phyloP scores from a whole-genome alignment of 1,140 invertebrate species.

The Anastrepha obliqua region DNA sequence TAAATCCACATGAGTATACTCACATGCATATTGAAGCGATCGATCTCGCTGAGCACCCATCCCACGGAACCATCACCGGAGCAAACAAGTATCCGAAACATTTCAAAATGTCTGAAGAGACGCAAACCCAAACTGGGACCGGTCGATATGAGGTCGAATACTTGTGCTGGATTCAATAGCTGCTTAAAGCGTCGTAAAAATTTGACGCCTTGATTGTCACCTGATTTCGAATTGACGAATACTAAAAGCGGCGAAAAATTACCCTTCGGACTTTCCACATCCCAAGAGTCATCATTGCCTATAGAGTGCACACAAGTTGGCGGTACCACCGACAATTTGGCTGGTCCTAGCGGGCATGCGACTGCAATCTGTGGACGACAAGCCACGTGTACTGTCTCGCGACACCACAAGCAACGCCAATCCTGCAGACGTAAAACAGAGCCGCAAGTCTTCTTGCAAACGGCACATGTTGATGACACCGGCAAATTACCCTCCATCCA shows the following conservation, averaged over 20 bases:
- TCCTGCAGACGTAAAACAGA: slow-evolving; percentile 95
- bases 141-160: slow-evolving; percentile 94
- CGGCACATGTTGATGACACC: slow-evolving; percentile 92
- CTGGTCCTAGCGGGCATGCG: slow-evolving; percentile 89
- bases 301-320: slow-evolving; percentile 94
- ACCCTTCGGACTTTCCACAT: slow-evolving; percentile 85
- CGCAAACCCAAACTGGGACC: slow-evolving; percentile 91
- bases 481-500: slow-evolving; percentile 98
- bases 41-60: slow-evolving; percentile 95
- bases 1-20: slow-evolving; percentile 72
- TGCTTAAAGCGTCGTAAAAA: slow-evolving; percentile 96
- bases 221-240: slow-evolving; percentile 98
- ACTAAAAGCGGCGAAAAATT: slow-evolving; percentile 88
- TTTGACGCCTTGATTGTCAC: slow-evolving; percentile 98
- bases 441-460: slow-evolving; percentile 98
- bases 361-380: slow-evolving; percentile 85
- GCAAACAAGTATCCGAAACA: slow-evolving; percentile 93
- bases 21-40: slow-evolving; percentile 93
- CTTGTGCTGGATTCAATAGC: slow-evolving; percentile 96
- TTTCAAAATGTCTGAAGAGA: slow-evolving; percentile 92
- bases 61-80: slow-evolving; percentile 95
- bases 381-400: slow-evolving; percentile 91
- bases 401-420: slow-evolving; percentile 97
- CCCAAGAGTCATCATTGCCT: slow-evolving; percentile 92
- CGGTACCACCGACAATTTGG: slow-evolving; percentile 92